phyloP scores from a whole-genome alignment of 2,797 vertebrate species.

The Lepilemur septentrionalis region DNA sequence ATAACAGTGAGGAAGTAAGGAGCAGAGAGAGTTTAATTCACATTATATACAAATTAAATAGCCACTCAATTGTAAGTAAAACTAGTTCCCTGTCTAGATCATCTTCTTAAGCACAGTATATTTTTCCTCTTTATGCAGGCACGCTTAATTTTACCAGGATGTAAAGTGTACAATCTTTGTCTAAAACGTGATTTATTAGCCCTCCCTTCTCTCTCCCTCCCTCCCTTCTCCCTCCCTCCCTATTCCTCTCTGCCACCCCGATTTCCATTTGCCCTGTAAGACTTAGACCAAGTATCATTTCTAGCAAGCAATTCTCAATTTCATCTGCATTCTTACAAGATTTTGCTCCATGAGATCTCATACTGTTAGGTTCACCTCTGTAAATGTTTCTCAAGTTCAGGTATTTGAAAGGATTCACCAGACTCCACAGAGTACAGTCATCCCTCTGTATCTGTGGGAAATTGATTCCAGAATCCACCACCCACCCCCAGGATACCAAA shows the following conservation, averaged over 20 bases:
- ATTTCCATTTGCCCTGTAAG: not conserved
- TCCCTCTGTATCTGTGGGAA: not conserved
- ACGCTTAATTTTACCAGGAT: not conserved
- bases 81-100: not conserved
- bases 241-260: too few species aligned
- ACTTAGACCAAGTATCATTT: not conserved
- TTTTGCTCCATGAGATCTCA: not conserved
- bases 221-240: too few species aligned
- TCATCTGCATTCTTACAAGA: not conserved
- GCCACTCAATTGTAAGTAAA: not conserved
- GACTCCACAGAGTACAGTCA: not conserved
- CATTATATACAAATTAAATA: not conserved
- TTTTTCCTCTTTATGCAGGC: not conserved
- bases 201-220: fast-evolving
- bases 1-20: not conserved
- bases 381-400: not conserved
- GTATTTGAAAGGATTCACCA: not conserved
- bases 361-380: not conserved
- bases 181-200: not conserved
- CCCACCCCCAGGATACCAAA: not conserved
- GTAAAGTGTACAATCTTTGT: not conserved
- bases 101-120: not conserved
- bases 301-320: not conserved
- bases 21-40: not conserved
- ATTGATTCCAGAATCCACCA: not conserved